Evolutionary conservation across 2,888 invertebrate species (phyloP).

Genomic region (Drosophila engyochracea): DNA sequence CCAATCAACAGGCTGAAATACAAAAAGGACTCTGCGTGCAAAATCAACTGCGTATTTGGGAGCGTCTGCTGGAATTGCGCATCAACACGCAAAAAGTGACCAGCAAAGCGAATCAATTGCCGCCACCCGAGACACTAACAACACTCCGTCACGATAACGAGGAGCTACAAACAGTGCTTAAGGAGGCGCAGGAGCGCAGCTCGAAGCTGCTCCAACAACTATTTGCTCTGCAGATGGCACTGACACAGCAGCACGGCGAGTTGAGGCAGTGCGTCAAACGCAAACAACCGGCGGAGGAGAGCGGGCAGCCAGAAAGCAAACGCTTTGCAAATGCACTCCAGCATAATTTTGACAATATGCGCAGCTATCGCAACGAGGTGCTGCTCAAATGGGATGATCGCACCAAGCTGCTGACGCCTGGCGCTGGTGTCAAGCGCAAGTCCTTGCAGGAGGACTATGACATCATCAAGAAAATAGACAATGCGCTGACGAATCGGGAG

Average conservation of each 20-base stretch:
- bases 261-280: slow-evolving; percentile 87
- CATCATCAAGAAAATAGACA: slow-evolving; percentile 91
- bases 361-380: slow-evolving; percentile 90
- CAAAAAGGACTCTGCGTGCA: slow-evolving; percentile 90
- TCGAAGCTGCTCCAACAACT: slow-evolving; percentile 88
- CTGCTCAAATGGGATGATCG: slow-evolving; percentile 98
- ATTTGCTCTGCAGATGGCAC: slow-evolving; percentile 87
- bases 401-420: slow-evolving; percentile 90
- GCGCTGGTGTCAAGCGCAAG: slow-evolving; percentile 87
- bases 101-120: slow-evolving; percentile 91
- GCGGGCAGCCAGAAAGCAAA: slow-evolving; percentile 54
- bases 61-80: slow-evolving; percentile 93
- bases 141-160: slow-evolving; percentile 84
- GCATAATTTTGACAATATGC: slow-evolving; percentile 88
- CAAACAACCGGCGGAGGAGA: slow-evolving; percentile 32
- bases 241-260: slow-evolving; percentile 89
- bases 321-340: slow-evolving; percentile 85
- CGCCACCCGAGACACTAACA: slow-evolving; percentile 87
- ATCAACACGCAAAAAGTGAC: slow-evolving; percentile 95
- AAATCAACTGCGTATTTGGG: slow-evolving; percentile 92
- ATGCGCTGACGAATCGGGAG: slow-evolving; percentile 91
- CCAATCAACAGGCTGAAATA: slow-evolving; percentile 86
- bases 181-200: slow-evolving; percentile 85
- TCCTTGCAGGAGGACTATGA: slow-evolving; percentile 86
- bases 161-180: slow-evolving; percentile 85